Evolutionary conservation across 2,113 vertebrate species (phyloP), one percentile per base, ranked within the genome.

Genomic region (Triplophysa siluroides): DNA sequence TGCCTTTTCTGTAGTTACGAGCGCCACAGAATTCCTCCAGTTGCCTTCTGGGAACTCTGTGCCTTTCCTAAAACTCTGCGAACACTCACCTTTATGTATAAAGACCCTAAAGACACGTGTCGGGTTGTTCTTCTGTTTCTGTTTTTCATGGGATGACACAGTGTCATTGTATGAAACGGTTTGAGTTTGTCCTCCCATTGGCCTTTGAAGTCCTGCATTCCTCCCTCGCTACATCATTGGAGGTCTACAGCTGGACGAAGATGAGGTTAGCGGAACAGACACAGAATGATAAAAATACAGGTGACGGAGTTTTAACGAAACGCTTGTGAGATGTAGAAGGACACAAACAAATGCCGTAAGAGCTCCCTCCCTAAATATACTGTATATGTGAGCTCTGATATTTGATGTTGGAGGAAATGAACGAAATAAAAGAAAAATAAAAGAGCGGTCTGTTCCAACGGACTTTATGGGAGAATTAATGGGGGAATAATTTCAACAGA

Each of bases 131-230:
- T 18, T 43, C 21, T 76, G 24, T 60, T 18, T 43, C 21, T 76
- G 24, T 54, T 61, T 75, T 91, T 91, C 87, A 91, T 90, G 87
- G 90, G 90, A 91, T 90, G 90, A 90, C 87, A 86, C 86, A 83
- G 85, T 90, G 86, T 82, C 83, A 83, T 84, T 80, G 86, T 60
- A 69, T 56, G 70, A 92, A 89, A 88, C 87, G 87, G 81, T 86
- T 84, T 85, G 87, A 86, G 84, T 87, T 89, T 89, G 88, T 91
- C 88, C 88, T 76, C 10, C 33, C 16, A n/a, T 83, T 86, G 45
- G 69, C 80, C 88, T 92, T 92, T 92, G 89, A 93, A 92, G 90
- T 89, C 63, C 33, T 75, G 65, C 90, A 93, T 94, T 93, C 90
- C 88, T 91, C 81, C 85, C 72, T 63, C 70, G 21, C 89, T 93